These are phyloP conservation scores for Cryptoprocta ferox DNA, from an alignment of 2,797 vertebrate genomes.

Conservation along the genomic window DNA sequence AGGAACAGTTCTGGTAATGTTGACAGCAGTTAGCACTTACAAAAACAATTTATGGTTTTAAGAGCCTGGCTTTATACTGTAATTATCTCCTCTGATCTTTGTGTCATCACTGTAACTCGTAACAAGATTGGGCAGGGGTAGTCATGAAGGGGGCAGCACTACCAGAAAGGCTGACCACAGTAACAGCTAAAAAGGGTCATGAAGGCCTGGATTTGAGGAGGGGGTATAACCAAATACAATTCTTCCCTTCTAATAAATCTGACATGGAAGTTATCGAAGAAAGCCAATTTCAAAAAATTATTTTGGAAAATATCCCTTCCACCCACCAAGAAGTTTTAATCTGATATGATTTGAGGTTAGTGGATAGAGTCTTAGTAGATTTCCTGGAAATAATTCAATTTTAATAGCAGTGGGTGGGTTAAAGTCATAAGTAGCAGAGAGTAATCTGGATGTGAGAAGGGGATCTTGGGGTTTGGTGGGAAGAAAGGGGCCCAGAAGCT, in stretches of 20 bases:
- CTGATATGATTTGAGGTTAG: constrained; percentile 62
- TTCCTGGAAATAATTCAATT: constrained; percentile 44
- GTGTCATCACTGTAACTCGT: neutral
- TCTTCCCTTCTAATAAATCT: neutral
- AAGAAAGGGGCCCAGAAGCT: constrained; percentile 77
- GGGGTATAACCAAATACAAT: neutral
- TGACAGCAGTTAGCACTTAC: neutral
- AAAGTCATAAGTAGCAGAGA: constrained; percentile 39
- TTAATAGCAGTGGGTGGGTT: constrained; percentile 12
- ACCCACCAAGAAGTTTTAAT: constrained; percentile 27
- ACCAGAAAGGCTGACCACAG: neutral
- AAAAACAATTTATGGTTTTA: constrained; percentile 7
- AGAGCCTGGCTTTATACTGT: neutral
- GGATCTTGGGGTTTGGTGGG: constrained; percentile 80
- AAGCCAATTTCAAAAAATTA: neutral
- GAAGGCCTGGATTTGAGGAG: neutral
- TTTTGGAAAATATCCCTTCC: constrained; percentile 32
- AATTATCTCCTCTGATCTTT: neutral
- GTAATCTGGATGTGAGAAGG: constrained; percentile 78
- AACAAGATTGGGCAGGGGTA: neutral
- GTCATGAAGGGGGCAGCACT: neutral
- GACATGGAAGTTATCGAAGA: neutral
- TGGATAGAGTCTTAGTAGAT: constrained; percentile 34
- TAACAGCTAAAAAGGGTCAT: neutral
- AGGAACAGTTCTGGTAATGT: neutral